These are phyloP conservation scores for Pachypsylla venusta DNA, from an alignment of 1,140 invertebrate species.

Conservation along the genomic window DNA sequence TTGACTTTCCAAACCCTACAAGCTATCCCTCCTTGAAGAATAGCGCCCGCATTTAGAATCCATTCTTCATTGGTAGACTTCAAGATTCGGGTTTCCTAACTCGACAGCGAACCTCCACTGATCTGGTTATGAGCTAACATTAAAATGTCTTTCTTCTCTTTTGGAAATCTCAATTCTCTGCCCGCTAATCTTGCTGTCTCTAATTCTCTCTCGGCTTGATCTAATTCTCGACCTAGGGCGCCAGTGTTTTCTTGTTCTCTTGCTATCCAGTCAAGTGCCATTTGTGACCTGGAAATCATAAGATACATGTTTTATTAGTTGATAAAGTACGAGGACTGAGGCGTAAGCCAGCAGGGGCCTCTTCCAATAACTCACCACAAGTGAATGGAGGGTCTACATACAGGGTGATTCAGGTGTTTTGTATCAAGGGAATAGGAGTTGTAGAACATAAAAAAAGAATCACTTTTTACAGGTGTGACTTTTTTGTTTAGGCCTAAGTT, in stretches of 20 bases:
- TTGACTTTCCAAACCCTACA: too few relatives aligned
- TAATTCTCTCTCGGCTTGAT: slow-evolving; percentile 69
- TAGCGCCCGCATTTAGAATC: too few relatives aligned
- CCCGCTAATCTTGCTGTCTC: slow-evolving; percentile 79
- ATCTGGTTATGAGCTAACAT: slow-evolving; percentile 65
- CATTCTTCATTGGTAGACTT: too few relatives aligned
- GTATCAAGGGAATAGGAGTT: too few relatives aligned
- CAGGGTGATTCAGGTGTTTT: too few relatives aligned
- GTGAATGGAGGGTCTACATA: not conserved
- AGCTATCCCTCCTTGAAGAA: too few relatives aligned
- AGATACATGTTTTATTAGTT: too few relatives aligned
- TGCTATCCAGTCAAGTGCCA: slow-evolving; percentile 92
- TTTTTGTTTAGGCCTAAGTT: too few relatives aligned
- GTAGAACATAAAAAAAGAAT: too few relatives aligned
- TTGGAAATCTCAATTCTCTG: slow-evolving; percentile 79
- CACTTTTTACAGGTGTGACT: too few relatives aligned
- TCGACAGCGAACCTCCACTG: slow-evolving; percentile 18
- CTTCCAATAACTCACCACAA: not conserved
- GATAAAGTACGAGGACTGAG: too few relatives aligned
- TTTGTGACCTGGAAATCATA: slow-evolving; percentile 55
- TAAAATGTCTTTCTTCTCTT: slow-evolving; percentile 89
- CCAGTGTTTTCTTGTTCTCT: slow-evolving; percentile 67
- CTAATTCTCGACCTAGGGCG: slow-evolving; percentile 62
- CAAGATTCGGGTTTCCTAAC: too few relatives aligned
- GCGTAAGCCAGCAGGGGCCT: not conserved